Percentiles rank a stretch among this genome's conserved stretches.
Conservation (phyloP, 1,140 invertebrate genomes). For the Mizuhopecten yessoensis region DNA sequence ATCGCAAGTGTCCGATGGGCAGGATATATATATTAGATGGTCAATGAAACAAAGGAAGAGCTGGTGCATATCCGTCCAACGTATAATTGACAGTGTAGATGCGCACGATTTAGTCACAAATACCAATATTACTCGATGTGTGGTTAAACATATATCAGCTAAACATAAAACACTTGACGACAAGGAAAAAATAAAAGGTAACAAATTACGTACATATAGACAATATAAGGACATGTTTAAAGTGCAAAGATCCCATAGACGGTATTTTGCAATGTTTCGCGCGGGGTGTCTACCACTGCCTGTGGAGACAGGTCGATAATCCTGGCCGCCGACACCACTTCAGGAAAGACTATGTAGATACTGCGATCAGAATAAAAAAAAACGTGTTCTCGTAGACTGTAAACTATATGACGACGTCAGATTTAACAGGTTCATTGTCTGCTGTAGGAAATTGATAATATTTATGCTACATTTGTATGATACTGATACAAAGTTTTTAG, state of each 20-base stretch:
- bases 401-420: slow-evolving; percentile 22
- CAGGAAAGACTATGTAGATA: slow-evolving; percentile 41
- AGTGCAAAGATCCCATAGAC: not conserved
- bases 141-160: not conserved
- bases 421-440: not conserved
- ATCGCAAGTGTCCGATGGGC: no score
- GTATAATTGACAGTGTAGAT: not conserved
- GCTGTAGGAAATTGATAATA: slow-evolving; percentile 3
- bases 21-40: not conserved
- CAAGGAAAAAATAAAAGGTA: slow-evolving; percentile 36
- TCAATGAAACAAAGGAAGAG: not conserved
- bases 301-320: slow-evolving; percentile 36
- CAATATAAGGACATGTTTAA: slow-evolving; percentile 10
- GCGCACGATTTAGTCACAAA: not conserved
- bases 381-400: slow-evolving; percentile 41
- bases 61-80: not conserved
- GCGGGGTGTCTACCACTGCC: slow-evolving; percentile 11
- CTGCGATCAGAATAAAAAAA: not conserved
- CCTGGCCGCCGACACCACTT: slow-evolving; percentile 2
- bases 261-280: not conserved
- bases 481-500: slow-evolving; percentile 36
- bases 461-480: slow-evolving; percentile 34
- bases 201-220: slow-evolving; percentile 46
- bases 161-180: not conserved
- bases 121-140: not conserved